phyloP scores from a whole-genome alignment of 2,113 vertebrate genomes.

The Tyrannus savana region DNA sequence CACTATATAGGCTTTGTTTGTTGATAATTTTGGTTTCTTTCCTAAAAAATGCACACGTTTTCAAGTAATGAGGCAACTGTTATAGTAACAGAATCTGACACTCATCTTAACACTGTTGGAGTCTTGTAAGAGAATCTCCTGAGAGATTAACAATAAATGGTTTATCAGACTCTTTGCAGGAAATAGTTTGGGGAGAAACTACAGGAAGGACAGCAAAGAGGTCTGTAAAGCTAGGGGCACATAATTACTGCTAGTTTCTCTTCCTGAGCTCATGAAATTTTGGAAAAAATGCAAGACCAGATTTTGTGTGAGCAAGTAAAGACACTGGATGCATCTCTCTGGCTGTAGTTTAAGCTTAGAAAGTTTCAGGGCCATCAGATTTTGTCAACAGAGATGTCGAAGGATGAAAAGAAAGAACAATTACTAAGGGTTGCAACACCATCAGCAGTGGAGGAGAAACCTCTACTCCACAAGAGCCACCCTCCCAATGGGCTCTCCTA shows the following conservation, averaged over 20 bases:
- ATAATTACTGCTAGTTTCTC: background rate
- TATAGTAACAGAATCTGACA: background rate
- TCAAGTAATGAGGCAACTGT: background rate
- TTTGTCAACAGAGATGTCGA: background rate
- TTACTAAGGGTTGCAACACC: background rate
- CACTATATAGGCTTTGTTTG: background rate
- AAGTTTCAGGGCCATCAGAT: background rate
- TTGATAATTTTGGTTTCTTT: background rate
- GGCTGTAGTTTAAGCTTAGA: background rate
- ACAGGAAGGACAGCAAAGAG: background rate
- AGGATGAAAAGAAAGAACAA: background rate
- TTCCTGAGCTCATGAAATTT: background rate
- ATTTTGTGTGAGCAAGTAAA: background rate
- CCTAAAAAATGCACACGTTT: background rate
- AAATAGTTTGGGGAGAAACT: background rate
- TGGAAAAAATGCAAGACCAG: background rate
- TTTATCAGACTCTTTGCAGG: background rate
- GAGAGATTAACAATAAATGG: background rate
- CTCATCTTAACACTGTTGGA: background rate
- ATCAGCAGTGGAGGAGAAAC: background rate
- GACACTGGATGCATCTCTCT: background rate
- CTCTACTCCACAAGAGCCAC: background rate
- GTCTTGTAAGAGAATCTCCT: background rate
- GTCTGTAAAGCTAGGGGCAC: background rate
- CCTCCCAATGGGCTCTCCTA: background rate